Percentiles rank a stretch among this genome's conserved stretches.
These are phyloP conservation scores for Andrena cerasifolii DNA, from an alignment of 1,140 invertebrate species.

Conservation along the genomic window DNA sequence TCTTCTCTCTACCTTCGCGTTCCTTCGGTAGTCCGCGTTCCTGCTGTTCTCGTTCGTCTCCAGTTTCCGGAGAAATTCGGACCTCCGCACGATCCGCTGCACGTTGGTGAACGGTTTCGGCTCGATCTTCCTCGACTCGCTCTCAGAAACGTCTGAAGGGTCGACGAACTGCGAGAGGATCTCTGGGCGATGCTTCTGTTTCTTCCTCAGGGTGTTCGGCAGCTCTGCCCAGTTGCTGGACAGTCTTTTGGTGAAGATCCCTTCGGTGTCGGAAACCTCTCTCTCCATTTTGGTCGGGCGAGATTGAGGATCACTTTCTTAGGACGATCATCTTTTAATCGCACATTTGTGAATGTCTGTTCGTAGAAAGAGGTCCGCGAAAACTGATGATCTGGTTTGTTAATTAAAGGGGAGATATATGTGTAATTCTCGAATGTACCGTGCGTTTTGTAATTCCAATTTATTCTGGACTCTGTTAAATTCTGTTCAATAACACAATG, in stretches of 20 bases:
- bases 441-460: not conserved
- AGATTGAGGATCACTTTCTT: not conserved
- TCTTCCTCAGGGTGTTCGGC: conserved; percentile 78
- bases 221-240: conserved; percentile 80
- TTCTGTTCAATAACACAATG: not conserved
- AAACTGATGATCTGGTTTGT: no score
- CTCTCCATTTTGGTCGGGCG: conserved; percentile 73
- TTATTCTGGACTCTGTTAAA: not conserved
- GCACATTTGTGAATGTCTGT: not conserved
- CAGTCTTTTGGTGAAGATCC: conserved; percentile 76
- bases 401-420: not conserved
- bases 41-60: conserved; percentile 58
- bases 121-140: conserved; percentile 69
- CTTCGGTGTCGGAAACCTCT: conserved; percentile 79
- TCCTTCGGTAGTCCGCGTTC: conserved; percentile 45
- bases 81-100: conserved; percentile 73
- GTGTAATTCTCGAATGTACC: conserved; percentile 14
- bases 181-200: conserved; percentile 78
- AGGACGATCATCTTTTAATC: not conserved
- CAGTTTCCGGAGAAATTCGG: conserved; percentile 75
- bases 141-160: conserved; percentile 75
- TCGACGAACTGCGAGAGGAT: conserved; percentile 80
- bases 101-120: conserved; percentile 55
- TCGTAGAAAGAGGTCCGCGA: not conserved
- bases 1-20: conserved; percentile 51